These are phyloP conservation scores for Monochamus saltuarius DNA, from an alignment of 1,140 invertebrate species.

Conservation along the genomic window DNA sequence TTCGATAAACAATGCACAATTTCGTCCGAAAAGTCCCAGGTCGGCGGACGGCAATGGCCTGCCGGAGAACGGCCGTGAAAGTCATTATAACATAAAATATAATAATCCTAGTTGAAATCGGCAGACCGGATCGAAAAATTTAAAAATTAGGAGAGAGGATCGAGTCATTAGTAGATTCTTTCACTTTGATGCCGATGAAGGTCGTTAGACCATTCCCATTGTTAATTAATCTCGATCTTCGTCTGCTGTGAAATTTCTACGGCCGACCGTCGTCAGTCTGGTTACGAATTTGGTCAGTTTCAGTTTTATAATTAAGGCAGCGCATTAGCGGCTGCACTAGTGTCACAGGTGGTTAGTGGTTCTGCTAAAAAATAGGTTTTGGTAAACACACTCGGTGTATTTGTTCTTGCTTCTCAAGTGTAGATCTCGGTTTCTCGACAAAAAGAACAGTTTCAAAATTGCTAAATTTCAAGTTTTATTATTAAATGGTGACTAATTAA, in stretches of 20 bases:
- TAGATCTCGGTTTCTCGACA: no score
- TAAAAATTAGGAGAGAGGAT: slow-evolving; percentile 8
- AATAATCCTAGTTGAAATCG: neutral
- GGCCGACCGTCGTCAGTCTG: neutral
- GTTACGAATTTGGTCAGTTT: neutral
- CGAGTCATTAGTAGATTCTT: neutral
- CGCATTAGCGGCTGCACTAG: no score
- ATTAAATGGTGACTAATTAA: no score
- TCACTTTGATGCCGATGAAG: neutral
- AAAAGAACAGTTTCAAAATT: no score
- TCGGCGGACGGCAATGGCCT: no score
- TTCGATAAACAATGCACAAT: no score
- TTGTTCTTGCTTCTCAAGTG: no score
- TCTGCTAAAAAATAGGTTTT: no score
- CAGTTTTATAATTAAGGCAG: slow-evolving; percentile 1
- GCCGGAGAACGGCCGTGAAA: neutral
- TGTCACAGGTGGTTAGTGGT: no score
- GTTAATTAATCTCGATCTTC: neutral
- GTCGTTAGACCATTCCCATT: neutral
- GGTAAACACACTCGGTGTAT: no score
- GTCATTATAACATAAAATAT: slow-evolving; percentile 1
- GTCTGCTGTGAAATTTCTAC: neutral
- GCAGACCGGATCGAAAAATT: slow-evolving; percentile 4
- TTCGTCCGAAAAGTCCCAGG: no score
- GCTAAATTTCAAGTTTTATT: no score